phyloP scores from a whole-genome alignment of 2,888 invertebrate genomes.

The Trichogramma evanescens region DNA sequence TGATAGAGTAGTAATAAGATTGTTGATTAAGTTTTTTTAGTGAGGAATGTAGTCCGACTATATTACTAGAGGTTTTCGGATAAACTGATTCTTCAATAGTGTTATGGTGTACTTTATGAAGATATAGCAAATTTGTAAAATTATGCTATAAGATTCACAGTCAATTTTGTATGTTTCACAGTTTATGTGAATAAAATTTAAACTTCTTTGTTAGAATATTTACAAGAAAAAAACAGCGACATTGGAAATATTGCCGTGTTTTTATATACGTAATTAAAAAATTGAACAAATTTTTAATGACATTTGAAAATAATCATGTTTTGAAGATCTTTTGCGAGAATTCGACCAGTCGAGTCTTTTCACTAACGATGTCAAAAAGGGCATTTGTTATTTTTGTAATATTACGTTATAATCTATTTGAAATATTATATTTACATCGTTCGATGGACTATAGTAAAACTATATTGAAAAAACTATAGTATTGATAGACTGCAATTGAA shows the following conservation, averaged over 20 bases:
- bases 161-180: constrained; percentile 22
- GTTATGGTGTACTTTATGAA: constrained; percentile 14
- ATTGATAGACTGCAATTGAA: constrained; percentile 21
- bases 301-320: not conserved
- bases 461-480: constrained; percentile 11
- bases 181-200: constrained; percentile 17
- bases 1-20: constrained; percentile 33
- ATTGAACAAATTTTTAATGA: constrained; percentile 21
- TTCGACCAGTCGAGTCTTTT: constrained; percentile 8
- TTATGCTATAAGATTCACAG: constrained; percentile 5
- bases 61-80: constrained; percentile 1
- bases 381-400: constrained; percentile 46
- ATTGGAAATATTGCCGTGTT: constrained; percentile 7
- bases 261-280: constrained; percentile 13
- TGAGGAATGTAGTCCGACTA: constrained; percentile 12
- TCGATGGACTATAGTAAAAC: constrained; percentile 24
- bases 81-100: constrained; percentile 13
- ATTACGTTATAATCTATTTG: constrained; percentile 45
- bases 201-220: constrained; percentile 22
- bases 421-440: constrained; percentile 38
- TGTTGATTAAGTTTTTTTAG: constrained; percentile 38
- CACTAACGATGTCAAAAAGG: constrained; percentile 15
- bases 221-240: constrained; percentile 9
- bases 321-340: constrained; percentile 18
- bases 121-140: constrained; percentile 5